Evolutionary conservation across 2,888 invertebrate species (phyloP).

Genomic region (Coelinius sp.): DNA sequence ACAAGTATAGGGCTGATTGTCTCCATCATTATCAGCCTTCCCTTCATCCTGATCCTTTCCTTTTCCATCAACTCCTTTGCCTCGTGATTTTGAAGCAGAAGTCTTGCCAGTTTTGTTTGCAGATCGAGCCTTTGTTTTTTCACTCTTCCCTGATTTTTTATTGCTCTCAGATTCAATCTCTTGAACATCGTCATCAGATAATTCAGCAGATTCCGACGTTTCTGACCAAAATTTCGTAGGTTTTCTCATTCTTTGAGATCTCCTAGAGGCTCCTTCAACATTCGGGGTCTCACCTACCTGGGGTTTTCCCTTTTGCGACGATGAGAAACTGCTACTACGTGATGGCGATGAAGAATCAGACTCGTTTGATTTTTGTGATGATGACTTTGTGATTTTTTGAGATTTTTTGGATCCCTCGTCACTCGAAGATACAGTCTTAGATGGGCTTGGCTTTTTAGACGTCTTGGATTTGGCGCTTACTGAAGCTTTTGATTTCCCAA

Average conservation of each 20-base stretch:
- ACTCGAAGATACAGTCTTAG: neutral
- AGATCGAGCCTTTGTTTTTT: neutral
- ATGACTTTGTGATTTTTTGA: neutral
- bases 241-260: neutral
- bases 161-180: neutral
- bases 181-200: neutral
- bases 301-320: neutral
- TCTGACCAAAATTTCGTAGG: conserved; percentile 15
- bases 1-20: conserved; percentile 48
- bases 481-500: conserved; percentile 2
- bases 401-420: neutral
- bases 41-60: neutral
- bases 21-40: conserved; percentile 27
- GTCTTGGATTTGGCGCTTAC: neutral
- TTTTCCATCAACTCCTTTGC: neutral
- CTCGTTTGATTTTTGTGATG: neutral
- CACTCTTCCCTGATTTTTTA: neutral
- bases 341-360: neutral
- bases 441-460: neutral
- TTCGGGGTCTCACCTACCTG: conserved; percentile 18
- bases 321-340: neutral
- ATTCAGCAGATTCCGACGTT: neutral
- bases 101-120: neutral
- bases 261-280: neutral
- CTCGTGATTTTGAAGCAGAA: neutral